Percentiles rank a stretch among this genome's conserved stretches.
Conservation (phyloP, 2,888 invertebrate species). For the Pasiphila rectangulata region DNA sequence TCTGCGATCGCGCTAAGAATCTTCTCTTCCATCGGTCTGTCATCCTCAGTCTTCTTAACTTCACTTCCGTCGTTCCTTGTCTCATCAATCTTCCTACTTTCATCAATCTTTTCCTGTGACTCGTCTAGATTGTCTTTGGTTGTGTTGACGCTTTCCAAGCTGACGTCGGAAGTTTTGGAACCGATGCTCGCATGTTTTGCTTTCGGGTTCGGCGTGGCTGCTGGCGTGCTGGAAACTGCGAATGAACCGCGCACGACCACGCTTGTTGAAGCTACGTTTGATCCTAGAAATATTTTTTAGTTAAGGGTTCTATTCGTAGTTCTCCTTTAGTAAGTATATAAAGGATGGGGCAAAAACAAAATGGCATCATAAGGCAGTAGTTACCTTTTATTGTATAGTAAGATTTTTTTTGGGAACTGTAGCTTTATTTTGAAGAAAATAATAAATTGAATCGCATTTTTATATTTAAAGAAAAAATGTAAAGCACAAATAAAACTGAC, state of each 20-base stretch:
- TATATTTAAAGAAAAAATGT: too few species aligned
- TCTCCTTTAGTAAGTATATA: too few species aligned
- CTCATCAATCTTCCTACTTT: slow-evolving; percentile 30
- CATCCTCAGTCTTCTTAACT: slow-evolving; percentile 27
- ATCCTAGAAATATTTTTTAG: too few species aligned
- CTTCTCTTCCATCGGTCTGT: slow-evolving; percentile 22
- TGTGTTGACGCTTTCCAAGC: slow-evolving; percentile 29
- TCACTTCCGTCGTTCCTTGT: slow-evolving; percentile 31
- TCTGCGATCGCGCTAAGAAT: slow-evolving; percentile 23
- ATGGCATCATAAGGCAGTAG: too few species aligned
- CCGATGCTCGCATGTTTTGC: slow-evolving; percentile 24
- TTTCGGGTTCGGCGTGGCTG: slow-evolving; percentile 25
- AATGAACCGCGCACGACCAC: slow-evolving; percentile 24
- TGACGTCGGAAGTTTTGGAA: slow-evolving; percentile 27
- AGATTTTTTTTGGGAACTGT: too few species aligned
- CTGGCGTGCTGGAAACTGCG: slow-evolving; percentile 21
- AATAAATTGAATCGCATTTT: too few species aligned
- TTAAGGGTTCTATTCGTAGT: too few species aligned
- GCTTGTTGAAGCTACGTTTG: slow-evolving; percentile 24
- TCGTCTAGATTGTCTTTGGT: slow-evolving; percentile 37
- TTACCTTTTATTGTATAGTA: too few species aligned
- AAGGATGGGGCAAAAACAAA: too few species aligned
- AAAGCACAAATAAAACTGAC: too few species aligned
- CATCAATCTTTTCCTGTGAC: slow-evolving; percentile 24
- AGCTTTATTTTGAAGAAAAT: too few species aligned